Base-by-base conservation (phyloP, 2,888 invertebrate species). In the Nomada fabriciana region DNA sequence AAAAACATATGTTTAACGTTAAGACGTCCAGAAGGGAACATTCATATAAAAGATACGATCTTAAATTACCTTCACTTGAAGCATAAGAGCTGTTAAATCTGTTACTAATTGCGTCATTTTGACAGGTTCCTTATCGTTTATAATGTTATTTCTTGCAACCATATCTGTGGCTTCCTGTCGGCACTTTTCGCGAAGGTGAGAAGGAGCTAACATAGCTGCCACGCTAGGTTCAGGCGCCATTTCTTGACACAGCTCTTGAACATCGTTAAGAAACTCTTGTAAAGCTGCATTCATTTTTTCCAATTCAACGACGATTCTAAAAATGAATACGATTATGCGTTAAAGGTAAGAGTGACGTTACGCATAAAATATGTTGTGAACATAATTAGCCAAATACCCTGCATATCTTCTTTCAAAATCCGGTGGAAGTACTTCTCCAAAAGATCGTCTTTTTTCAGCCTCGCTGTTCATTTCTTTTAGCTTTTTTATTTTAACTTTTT, bases 321-420 rank as follows among this genome's bases (percentile, higher is more conserved):
- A 15, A 86, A 84, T 69, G 15, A 52, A 59, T 25, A 71, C 15
- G 43, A 83, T 52, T 63, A 65, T 20, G 11, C 36, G 15, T 61
- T 25, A 29, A 60, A 60, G 18, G 7, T 13, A 42, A 63, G 42
- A 23, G 47, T 25, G 47, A 9, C 2, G 25, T 20, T 9, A 80
- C 55, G 13, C 52, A 42, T 47, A 29, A 50, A 61, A 50, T 36
- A 64, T 50, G 52, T n/a, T 59, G 69, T 53, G n/a, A 68, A 76
- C 36, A n/a, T 23, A 75, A 60, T 81, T 88, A 36, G 25, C 18
- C 9, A 23, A 13, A 18, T 96, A 95, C 83, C 96, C 96, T 18
- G 99, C 99, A 94, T 99, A 99, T 91, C 97, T 96, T 88, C 97
- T 96, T 93, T 98, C 98, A 93, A 98, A 99, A 91, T 98, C 98